Percentiles rank a stretch among this genome's conserved stretches.
phyloP scores from a whole-genome alignment of 2,113 vertebrate genomes.

The Plecotus auritus region DNA sequence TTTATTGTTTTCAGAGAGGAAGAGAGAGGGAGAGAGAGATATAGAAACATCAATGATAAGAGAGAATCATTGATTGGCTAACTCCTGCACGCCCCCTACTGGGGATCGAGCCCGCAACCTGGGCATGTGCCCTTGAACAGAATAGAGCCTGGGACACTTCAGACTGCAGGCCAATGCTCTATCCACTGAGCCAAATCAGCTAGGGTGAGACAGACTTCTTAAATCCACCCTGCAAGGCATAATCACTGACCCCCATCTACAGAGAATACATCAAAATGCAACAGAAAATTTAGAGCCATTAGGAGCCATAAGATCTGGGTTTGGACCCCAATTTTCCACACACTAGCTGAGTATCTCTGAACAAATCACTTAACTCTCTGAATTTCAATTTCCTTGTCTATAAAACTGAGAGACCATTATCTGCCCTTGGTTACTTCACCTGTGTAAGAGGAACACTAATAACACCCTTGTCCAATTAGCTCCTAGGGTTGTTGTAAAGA shows the following conservation, averaged over 20 bases:
- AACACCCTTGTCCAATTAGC: background rate
- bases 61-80: no score
- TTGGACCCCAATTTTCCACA: background rate
- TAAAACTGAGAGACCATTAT: background rate
- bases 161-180: no score
- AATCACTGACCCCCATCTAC: background rate
- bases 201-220: background rate
- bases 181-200: no score
- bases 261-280: background rate
- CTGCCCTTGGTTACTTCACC: background rate
- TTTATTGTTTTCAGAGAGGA: no score
- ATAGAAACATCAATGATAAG: no score
- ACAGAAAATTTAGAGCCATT: background rate
- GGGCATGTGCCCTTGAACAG: no score
- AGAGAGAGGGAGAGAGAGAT: no score
- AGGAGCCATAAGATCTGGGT: background rate
- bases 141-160: no score
- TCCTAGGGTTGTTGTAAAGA: background rate
- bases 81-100: no score
- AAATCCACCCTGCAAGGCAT: background rate
- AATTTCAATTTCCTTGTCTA: slow-evolving; percentile 35
- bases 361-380: background rate
- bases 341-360: background rate
- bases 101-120: no score
- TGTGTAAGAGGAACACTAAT: background rate